phyloP scores from a whole-genome alignment of 2,113 vertebrate species.

The Shinisaurus crocodilurus region DNA sequence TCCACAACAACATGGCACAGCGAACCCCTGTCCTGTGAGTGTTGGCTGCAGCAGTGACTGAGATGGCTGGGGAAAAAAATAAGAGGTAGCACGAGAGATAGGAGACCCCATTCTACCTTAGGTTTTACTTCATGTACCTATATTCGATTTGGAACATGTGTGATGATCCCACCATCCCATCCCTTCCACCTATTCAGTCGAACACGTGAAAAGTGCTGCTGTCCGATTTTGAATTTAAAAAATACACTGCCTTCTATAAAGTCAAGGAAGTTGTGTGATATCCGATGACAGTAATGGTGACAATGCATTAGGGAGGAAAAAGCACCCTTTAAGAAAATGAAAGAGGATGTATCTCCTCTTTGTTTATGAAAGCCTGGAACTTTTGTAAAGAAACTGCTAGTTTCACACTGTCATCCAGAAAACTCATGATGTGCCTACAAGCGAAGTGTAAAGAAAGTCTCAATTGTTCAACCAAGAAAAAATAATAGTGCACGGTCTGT shows the following conservation, averaged over 20 bases:
- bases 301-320: slow-evolving; percentile 47
- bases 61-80: too few relatives aligned
- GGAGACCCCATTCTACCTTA: too few relatives aligned
- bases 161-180: background rate
- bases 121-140: too few relatives aligned
- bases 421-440: slow-evolving; percentile 50
- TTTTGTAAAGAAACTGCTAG: slow-evolving; percentile 65
- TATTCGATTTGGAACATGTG: too few relatives aligned
- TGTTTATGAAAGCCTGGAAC: slow-evolving; percentile 63
- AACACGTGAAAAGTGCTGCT: background rate
- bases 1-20: too few relatives aligned
- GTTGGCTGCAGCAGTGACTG: too few relatives aligned
- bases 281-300: slow-evolving; percentile 1
- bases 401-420: slow-evolving; percentile 61
- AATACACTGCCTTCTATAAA: slow-evolving; percentile 38
- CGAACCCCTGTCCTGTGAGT: too few relatives aligned
- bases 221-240: background rate
- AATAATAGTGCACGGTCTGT: slow-evolving; percentile 20
- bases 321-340: slow-evolving; percentile 47
- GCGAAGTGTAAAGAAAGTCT: slow-evolving; percentile 45
- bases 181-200: background rate
- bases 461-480: slow-evolving; percentile 28
- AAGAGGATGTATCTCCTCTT: slow-evolving; percentile 5
- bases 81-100: too few relatives aligned
- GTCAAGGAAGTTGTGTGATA: background rate